Evolutionary conservation across 2,888 invertebrate species (phyloP).

Genomic region (Terebella lapidaria): DNA sequence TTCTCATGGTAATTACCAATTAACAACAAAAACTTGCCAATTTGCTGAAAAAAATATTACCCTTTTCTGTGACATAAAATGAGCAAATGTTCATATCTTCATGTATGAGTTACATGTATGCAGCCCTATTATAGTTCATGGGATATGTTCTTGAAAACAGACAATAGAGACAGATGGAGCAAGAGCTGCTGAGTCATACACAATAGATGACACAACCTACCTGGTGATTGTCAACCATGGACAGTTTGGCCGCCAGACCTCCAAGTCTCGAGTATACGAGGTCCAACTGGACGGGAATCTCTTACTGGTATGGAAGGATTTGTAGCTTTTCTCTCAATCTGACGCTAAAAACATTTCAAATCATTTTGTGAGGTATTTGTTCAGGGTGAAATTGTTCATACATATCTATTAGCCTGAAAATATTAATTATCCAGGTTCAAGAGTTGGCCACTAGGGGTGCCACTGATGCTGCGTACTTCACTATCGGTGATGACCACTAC

Average conservation of each 20-base stretch:
- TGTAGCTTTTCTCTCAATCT: too few relatives aligned
- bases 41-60: too few relatives aligned
- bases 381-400: neutral
- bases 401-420: neutral
- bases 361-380: too few relatives aligned
- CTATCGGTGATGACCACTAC: constrained; percentile 27
- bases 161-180: constrained; percentile 44
- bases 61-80: too few relatives aligned
- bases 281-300: constrained; percentile 7
- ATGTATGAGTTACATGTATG: too few relatives aligned
- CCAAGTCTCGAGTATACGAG: constrained; percentile 36
- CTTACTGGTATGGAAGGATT: constrained; percentile 7
- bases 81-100: too few relatives aligned
- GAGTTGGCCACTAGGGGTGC: constrained; percentile 38
- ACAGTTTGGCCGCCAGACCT: constrained; percentile 1
- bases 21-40: too few relatives aligned
- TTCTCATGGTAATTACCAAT: too few relatives aligned
- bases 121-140: too few relatives aligned
- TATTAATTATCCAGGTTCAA: constrained; percentile 45
- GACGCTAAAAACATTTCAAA: too few relatives aligned
- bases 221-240: constrained; percentile 43
- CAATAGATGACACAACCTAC: constrained; percentile 29
- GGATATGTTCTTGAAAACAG: too few relatives aligned
- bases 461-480: constrained; percentile 35
- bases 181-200: constrained; percentile 32